Evolutionary conservation across 2,113 vertebrate genomes (phyloP).

Genomic region (Peromyscus californicus): DNA sequence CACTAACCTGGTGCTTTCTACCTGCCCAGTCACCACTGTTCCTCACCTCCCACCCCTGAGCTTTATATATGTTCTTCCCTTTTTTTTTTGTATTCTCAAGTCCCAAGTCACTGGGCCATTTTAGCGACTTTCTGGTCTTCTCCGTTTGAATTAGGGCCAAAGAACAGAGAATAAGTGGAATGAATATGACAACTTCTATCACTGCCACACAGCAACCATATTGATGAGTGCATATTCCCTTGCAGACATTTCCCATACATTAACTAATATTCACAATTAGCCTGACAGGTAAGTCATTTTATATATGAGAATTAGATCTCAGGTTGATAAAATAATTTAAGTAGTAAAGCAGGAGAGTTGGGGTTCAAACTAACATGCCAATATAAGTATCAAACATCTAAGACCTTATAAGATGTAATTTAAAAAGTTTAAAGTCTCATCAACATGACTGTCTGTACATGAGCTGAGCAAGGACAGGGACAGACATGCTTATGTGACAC

Average conservation of each 20-base stretch:
- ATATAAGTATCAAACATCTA: not conserved
- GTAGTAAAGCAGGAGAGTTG: not conserved
- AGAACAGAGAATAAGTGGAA: not conserved
- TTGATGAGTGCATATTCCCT: no score
- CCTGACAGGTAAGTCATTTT: no score
- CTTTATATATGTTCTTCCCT: not conserved
- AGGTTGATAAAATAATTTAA: not conserved
- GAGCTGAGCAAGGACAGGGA: not conserved
- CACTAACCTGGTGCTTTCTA: not conserved
- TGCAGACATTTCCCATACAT: not conserved
- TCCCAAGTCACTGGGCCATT: not conserved
- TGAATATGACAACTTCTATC: not conserved
- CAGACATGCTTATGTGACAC: not conserved
- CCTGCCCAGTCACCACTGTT: not conserved
- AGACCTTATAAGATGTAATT: no score
- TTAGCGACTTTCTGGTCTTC: not conserved
- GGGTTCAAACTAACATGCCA: not conserved
- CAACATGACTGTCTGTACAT: not conserved
- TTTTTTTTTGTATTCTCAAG: not conserved
- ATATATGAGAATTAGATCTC: not conserved
- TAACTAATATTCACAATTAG: not conserved
- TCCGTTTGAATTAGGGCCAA: not conserved
- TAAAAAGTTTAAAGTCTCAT: not conserved
- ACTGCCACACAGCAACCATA: not conserved
- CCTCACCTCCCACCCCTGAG: not conserved